Base-by-base conservation (phyloP, 2,113 vertebrate species). In the rat (Rattus norvegicus) region DNA sequence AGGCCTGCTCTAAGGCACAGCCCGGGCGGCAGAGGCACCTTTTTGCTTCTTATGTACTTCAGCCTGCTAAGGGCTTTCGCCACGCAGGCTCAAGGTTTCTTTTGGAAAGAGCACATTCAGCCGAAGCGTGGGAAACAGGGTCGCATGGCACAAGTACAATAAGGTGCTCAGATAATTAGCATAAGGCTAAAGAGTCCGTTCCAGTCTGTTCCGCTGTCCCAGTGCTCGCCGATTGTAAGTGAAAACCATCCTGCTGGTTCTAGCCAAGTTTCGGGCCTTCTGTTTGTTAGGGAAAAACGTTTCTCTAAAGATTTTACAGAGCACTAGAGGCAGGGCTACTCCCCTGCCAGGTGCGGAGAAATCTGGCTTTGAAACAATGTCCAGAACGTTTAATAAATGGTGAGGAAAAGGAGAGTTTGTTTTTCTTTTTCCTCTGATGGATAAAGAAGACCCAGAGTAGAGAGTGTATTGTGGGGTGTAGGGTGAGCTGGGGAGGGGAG, bases 201-300 rank as follows among this genome's bases (percentile, higher is more conserved):
- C 96, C 95, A 93, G 91, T 92, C 70, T 77, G 47, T 52, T 93
- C 63, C 90, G 91, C 95, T 92, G 89, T 94, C 94, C 81, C 65
- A 67, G 26, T 54, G 54, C 88, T 75, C 43, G 88, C 90, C 81
- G 93, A 83, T 87, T 92, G 72, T 95, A 95, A 97, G 96, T 93
- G 96, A 92, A 97, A 97, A 94, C 84, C 90, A 89, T 49, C 59
- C 80, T 88, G 85, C 65, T n/a, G 91, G 88, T 92, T 94, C 85
- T 90, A 13, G 80, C 95, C 96, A 96, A 97, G 86, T 96, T 94
- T 97, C 93, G 92, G 93, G 92, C 67, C 67, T 96, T 94, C 92
- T 86, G 61, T 91, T 81, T 72, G 92, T 91, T 36, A 65, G 30
- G 24, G 67, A 56, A 49, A 85, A 90, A 43, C 19, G 28, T 69